Percentiles rank a stretch among this genome's conserved stretches.
These are phyloP conservation scores for Gibbula magus DNA, from an alignment of 2,888 invertebrate species.

Conservation along the genomic window DNA sequence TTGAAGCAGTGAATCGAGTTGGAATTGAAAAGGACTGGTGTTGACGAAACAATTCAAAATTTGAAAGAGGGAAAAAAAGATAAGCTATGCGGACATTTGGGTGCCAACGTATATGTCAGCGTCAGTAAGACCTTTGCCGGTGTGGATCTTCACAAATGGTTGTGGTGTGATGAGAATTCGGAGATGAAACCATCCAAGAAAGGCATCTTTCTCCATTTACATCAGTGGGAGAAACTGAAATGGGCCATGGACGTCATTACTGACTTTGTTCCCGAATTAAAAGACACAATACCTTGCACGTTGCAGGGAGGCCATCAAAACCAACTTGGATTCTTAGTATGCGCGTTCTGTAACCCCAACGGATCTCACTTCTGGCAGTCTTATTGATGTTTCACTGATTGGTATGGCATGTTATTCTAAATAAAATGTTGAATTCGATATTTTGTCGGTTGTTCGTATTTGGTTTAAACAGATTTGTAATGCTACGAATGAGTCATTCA, in stretches of 20 bases:
- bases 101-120: neutral
- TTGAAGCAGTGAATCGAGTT: neutral
- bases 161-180: neutral
- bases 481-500: neutral
- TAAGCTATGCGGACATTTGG: neutral
- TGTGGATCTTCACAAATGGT: conserved; percentile 14
- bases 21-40: neutral
- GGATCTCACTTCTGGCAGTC: neutral
- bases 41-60: neutral
- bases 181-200: neutral
- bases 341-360: neutral
- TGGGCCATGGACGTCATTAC: neutral
- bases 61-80: neutral
- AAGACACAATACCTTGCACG: neutral
- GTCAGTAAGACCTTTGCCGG: neutral
- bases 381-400: neutral
- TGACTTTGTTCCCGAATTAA: neutral
- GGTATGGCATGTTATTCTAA: no score
- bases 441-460: neutral
- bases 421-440: no score
- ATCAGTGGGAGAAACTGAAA: conserved; percentile 3
- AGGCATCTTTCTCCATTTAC: neutral
- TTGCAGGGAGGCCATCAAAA: neutral
- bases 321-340: neutral
- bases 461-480: no score